Percentiles rank a stretch among this genome's conserved stretches.
phyloP scores from a whole-genome alignment of 2,888 invertebrate species.

The Ophioninae sp. region DNA sequence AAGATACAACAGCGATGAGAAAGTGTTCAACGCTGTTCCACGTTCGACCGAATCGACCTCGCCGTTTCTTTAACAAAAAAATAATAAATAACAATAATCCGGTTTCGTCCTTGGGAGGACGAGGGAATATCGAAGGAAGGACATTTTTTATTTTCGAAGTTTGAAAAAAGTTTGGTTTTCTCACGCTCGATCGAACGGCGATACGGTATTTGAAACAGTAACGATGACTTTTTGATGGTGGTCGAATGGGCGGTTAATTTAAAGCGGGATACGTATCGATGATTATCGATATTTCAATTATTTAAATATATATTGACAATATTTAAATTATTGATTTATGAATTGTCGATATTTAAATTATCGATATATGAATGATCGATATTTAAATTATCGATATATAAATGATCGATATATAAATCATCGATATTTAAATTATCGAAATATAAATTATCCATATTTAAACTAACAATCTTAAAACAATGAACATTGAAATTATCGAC shows the following conservation, averaged over 20 bases:
- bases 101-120: background rate
- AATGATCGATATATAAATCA: too few relatives aligned
- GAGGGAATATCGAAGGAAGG: background rate
- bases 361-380: too few relatives aligned
- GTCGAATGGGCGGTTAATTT: background rate
- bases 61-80: background rate
- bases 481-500: too few relatives aligned
- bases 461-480: too few relatives aligned
- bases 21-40: slow-evolving; percentile 15
- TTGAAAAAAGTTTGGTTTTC: background rate
- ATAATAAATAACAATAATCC: background rate
- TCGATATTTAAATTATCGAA: too few relatives aligned
- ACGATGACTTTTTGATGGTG: background rate
- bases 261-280: too few relatives aligned
- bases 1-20: background rate
- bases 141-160: background rate
- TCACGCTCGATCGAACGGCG: background rate
- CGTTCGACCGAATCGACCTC: slow-evolving; percentile 44
- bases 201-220: background rate
- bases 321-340: too few relatives aligned
- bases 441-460: too few relatives aligned
- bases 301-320: too few relatives aligned
- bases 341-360: too few relatives aligned
- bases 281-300: too few relatives aligned
- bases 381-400: too few relatives aligned